phyloP scores from a whole-genome alignment of 37 sponge, comb jelly and placozoan genomes.

The Aplysina aerophoba region DNA sequence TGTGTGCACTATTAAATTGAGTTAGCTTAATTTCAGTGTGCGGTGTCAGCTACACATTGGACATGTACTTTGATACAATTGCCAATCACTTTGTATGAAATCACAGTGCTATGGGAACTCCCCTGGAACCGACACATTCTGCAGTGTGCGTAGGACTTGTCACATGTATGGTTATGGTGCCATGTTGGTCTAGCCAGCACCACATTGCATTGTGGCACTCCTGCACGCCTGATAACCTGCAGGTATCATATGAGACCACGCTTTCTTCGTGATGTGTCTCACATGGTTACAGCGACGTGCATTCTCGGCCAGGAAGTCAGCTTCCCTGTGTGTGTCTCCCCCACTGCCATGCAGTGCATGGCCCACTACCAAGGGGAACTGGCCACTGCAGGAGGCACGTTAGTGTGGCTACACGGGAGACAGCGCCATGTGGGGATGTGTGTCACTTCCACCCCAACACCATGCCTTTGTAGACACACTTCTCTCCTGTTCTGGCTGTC shows the following conservation, averaged over 20 bases:
- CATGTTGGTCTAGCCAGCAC: not conserved
- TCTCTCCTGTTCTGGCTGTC: too few species aligned
- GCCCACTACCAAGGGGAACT: constrained; percentile 86
- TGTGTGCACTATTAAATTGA: not conserved
- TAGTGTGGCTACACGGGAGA: too few species aligned
- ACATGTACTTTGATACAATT: too few species aligned
- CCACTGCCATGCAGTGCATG: constrained; percentile 90
- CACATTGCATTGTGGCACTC: not conserved
- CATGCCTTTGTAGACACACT: too few species aligned
- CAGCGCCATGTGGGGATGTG: too few species aligned
- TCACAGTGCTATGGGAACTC: too few species aligned
- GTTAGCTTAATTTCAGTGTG: too few species aligned
- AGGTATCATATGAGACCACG: constrained; percentile 80
- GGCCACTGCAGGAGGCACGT: constrained; percentile 79
- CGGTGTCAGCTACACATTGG: too few species aligned
- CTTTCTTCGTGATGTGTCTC: constrained; percentile 71
- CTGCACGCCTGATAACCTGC: not conserved
- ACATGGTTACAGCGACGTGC: constrained; percentile 36
- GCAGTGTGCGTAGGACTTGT: not conserved
- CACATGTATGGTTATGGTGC: not conserved
- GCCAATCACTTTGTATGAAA: too few species aligned
- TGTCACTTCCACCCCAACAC: too few species aligned
- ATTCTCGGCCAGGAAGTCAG: constrained; percentile 70
- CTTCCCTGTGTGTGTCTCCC: constrained; percentile 83
- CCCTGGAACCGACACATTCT: too few species aligned